These are phyloP conservation scores for Oscheius sp. DNA, from an alignment of 2,888 invertebrate genomes.

Conservation along the genomic window DNA sequence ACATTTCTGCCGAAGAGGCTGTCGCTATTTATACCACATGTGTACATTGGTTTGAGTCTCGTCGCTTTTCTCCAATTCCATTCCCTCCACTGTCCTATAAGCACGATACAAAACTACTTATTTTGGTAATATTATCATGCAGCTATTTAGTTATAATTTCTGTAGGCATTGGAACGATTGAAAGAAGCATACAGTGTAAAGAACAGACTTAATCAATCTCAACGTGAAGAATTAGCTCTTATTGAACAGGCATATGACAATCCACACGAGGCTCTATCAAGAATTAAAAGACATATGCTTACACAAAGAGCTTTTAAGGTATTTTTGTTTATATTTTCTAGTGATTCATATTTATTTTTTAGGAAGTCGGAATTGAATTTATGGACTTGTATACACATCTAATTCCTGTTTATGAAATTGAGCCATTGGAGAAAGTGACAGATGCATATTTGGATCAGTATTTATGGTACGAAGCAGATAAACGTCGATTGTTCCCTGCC, in stretches of 20 bases:
- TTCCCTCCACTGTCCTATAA: constrained; percentile 99
- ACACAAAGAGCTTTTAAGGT: constrained; percentile 79
- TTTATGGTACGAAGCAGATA: constrained; percentile 96
- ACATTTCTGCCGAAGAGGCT: constrained; percentile 98
- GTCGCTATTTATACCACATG: constrained; percentile 99
- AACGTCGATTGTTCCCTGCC: constrained; percentile 88
- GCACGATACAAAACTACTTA: constrained; percentile 97
- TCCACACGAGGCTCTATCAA: constrained; percentile 96
- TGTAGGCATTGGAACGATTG: constrained; percentile 82
- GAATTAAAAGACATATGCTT: constrained; percentile 97
- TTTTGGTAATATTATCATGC: constrained; percentile 75
- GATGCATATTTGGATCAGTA: constrained; percentile 99
- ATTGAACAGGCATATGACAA: constrained; percentile 99
- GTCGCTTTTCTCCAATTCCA: constrained; percentile 97
- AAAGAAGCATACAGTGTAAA: constrained; percentile 70
- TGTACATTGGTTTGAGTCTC: constrained; percentile 98
- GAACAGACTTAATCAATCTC: constrained; percentile 90
- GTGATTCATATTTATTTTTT: constrained; percentile 27
- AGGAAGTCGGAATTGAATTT: constrained; percentile 94
- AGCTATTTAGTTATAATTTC: not conserved
- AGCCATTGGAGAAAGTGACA: constrained; percentile 98
- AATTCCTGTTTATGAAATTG: constrained; percentile 98
- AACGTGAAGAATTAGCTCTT: constrained; percentile 94
- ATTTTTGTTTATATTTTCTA: constrained; percentile 72
- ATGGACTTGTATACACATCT: constrained; percentile 99